phyloP scores from a whole-genome alignment of 2,113 vertebrate genomes.

The Lepus timidus region DNA sequence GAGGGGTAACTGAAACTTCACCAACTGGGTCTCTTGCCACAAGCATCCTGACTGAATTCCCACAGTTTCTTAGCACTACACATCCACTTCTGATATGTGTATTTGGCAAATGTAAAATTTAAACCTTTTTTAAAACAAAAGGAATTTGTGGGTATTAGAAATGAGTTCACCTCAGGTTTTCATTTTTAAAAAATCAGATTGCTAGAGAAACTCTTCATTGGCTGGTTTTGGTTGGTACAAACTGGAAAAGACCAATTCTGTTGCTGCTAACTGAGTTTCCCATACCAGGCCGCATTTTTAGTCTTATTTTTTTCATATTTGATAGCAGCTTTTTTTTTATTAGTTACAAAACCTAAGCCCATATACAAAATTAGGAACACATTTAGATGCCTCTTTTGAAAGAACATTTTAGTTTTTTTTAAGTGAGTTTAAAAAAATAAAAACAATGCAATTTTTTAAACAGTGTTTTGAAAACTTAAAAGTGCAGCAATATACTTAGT shows the following conservation, averaged over 20 bases:
- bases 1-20: slow-evolving; percentile 85
- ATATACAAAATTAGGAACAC: slow-evolving; percentile 95
- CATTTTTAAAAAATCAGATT: too few species aligned
- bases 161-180: too few species aligned
- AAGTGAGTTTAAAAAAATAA: slow-evolving; percentile 92
- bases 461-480: slow-evolving; percentile 93
- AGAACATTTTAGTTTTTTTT: slow-evolving; percentile 92
- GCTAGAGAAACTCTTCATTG: too few species aligned
- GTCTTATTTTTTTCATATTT: slow-evolving; percentile 84
- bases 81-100: too few species aligned
- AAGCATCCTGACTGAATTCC: slow-evolving; percentile 93
- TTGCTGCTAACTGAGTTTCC: too few species aligned
- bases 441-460: slow-evolving; percentile 92
- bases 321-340: slow-evolving; percentile 87
- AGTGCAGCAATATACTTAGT: slow-evolving; percentile 92
- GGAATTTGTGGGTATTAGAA: too few species aligned
- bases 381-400: slow-evolving; percentile 94
- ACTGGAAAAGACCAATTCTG: too few species aligned
- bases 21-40: slow-evolving; percentile 92
- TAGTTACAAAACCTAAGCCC: slow-evolving; percentile 95
- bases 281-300: slow-evolving; percentile 81
- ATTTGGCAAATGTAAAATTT: too few species aligned
- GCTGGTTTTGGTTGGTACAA: too few species aligned
- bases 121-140: too few species aligned
- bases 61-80: slow-evolving; percentile 94